Evolutionary conservation across 2,888 invertebrate species (phyloP).

Genomic region (Catocala nupta): DNA sequence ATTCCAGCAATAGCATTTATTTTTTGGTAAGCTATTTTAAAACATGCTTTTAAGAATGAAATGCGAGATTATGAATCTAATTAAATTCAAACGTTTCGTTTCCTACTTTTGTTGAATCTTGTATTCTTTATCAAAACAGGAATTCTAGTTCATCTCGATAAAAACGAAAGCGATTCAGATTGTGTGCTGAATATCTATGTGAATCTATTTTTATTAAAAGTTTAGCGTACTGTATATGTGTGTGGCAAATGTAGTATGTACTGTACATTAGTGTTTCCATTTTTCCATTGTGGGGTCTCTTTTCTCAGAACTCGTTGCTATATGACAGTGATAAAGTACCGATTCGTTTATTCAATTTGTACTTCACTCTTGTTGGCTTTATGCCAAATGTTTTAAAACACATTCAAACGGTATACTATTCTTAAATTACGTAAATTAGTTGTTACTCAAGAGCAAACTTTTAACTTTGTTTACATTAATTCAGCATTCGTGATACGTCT

Average conservation of each 20-base stretch:
- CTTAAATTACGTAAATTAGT: conserved; percentile 46
- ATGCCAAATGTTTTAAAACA: conserved; percentile 62
- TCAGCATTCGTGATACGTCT: conserved; percentile 1
- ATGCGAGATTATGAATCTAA: background rate
- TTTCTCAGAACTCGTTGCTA: conserved; percentile 43
- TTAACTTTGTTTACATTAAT: conserved; percentile 25
- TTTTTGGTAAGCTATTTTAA: no score
- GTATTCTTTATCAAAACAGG: conserved; percentile 4
- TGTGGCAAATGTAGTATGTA: no score
- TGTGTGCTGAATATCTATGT: conserved; percentile 4
- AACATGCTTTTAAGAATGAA: background rate
- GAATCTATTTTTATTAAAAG: no score
- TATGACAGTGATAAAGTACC: conserved; percentile 61
- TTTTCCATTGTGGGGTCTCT: conserved; percentile 21
- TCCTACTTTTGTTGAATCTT: conserved; percentile 11
- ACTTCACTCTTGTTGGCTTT: conserved; percentile 55
- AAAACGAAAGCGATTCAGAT: conserved; percentile 15
- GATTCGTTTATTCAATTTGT: conserved; percentile 67
- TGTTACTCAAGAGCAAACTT: conserved; percentile 34
- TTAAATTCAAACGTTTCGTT: conserved; percentile 5
- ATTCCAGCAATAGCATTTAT: no score
- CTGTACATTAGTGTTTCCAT: background rate
- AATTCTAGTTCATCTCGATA: conserved; percentile 24
- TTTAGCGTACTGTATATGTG: no score
- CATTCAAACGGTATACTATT: conserved; percentile 44